A percentile compares a stretch with the other conserved stretches of the same genome.
Conservation (phyloP, 2,113 vertebrate genomes). For the Tetrao urogallus region DNA sequence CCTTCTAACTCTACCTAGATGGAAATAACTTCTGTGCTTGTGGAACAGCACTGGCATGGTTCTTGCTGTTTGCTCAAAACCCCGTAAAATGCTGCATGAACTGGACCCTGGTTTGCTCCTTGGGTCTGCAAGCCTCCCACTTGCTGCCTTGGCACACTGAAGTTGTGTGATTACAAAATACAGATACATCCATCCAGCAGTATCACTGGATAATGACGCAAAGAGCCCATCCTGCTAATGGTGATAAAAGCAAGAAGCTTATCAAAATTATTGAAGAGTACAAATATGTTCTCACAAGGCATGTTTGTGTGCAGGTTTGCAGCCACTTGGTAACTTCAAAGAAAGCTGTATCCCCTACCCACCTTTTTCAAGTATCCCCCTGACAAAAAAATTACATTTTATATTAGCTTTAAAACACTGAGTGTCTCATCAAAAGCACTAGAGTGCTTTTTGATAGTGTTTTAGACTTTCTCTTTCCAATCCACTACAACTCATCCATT, state of each 20-base stretch:
- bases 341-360: fast-evolving
- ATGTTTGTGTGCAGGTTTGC: not conserved
- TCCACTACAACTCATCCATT: not conserved
- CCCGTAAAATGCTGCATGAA: not conserved
- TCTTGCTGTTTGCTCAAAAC: not conserved
- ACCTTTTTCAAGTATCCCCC: not conserved
- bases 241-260: not conserved
- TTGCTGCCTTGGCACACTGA: slow-evolving; percentile 7
- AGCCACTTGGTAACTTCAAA: not conserved
- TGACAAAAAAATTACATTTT: not conserved
- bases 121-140: not conserved
- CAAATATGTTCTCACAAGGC: not conserved
- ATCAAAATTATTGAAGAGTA: not conserved
- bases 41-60: not conserved
- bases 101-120: not conserved
- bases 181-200: not conserved
- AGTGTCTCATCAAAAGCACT: not conserved
- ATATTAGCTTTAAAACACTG: not conserved
- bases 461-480: not conserved
- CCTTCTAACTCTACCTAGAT: not conserved
- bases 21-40: not conserved
- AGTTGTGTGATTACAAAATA: not conserved
- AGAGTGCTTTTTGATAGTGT: not conserved
- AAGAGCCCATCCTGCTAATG: not conserved
- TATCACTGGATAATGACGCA: not conserved